These are phyloP conservation scores for Dromas ardeola DNA, from an alignment of 2,113 vertebrate species.

Conservation along the genomic window DNA sequence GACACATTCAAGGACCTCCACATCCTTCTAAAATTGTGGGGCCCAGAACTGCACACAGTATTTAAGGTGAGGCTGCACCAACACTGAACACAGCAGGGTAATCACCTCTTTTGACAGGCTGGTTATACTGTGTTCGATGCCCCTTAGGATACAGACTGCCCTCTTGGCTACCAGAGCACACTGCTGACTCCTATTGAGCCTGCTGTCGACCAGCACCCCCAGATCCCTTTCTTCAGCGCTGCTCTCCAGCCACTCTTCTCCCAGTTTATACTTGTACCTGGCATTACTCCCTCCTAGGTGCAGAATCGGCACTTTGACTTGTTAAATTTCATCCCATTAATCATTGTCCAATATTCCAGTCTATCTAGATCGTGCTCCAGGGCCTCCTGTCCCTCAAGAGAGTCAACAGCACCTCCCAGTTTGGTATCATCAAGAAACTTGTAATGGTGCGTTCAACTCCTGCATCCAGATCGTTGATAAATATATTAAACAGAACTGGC, in stretches of 20 bases:
- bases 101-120: neutral
- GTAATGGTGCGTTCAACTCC: neutral
- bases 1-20: neutral
- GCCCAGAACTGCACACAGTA: neutral
- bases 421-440: neutral
- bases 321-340: neutral
- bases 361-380: neutral
- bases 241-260: neutral
- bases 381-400: neutral
- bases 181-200: neutral
- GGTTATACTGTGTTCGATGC: neutral
- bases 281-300: neutral
- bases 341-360: neutral
- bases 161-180: neutral
- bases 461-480: neutral
- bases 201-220: neutral
- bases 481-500: neutral
- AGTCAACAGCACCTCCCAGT: neutral
- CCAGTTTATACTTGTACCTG: neutral
- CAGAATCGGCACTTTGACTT: neutral
- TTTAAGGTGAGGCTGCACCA: neutral
- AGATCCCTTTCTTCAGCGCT: neutral
- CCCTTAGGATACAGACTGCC: neutral
- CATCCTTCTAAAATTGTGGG: neutral
- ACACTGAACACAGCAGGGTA: neutral